phyloP scores from a whole-genome alignment of 1,140 invertebrate species.

The Diploscapter pachys region DNA sequence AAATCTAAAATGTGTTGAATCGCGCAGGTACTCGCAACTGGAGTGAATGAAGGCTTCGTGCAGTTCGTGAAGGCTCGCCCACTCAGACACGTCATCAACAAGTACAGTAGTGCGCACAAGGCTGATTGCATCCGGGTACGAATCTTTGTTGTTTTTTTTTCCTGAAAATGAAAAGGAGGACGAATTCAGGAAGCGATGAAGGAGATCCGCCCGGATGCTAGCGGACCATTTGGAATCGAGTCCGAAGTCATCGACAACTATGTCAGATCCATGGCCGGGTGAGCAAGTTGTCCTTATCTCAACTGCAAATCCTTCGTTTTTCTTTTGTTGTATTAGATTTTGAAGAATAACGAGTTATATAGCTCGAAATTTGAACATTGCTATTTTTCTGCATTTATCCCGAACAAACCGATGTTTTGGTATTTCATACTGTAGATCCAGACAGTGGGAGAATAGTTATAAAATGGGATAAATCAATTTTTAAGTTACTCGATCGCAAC shows the following conservation, averaged over 20 bases:
- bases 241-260: slow-evolving; percentile 96
- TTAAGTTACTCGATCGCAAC: slow-evolving; percentile 88
- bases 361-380: background rate
- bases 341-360: background rate
- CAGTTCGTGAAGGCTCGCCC: slow-evolving; percentile 85
- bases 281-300: background rate
- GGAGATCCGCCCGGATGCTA: slow-evolving; percentile 81
- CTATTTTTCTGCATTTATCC: background rate
- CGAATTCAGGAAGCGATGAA: slow-evolving; percentile 68
- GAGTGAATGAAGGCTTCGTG: slow-evolving; percentile 86
- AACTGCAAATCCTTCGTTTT: background rate
- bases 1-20: no score
- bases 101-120: slow-evolving; percentile 35
- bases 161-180: background rate
- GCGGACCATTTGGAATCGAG: slow-evolving; percentile 80
- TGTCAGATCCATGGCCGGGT: slow-evolving; percentile 81
- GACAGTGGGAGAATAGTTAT: background rate
- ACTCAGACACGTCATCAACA: slow-evolving; percentile 44
- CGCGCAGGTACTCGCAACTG: slow-evolving; percentile 76
- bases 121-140: slow-evolving; percentile 23
- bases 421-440: background rate
- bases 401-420: background rate
- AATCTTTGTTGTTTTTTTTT: background rate
- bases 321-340: background rate
- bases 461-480: background rate